These are phyloP conservation scores for Prionchulus punctatus DNA, from an alignment of 2,888 invertebrate species.

Conservation along the genomic window DNA sequence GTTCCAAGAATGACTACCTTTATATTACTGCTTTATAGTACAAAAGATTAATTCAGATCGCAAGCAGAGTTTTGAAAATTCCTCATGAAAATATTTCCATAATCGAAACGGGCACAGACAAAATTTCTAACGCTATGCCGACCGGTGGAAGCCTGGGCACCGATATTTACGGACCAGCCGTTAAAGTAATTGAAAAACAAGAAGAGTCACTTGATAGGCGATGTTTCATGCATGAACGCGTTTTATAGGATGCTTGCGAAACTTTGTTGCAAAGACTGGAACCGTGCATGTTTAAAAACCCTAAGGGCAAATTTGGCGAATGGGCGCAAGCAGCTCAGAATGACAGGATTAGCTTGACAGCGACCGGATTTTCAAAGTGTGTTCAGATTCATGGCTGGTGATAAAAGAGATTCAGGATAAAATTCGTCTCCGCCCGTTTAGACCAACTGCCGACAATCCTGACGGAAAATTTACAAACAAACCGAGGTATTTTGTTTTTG, in stretches of 20 bases:
- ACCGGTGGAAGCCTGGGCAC: conserved; percentile 74
- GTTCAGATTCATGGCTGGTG: too few relatives aligned
- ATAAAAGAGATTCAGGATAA: too few relatives aligned
- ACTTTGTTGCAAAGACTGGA: conserved; percentile 52
- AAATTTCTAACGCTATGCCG: conserved; percentile 71
- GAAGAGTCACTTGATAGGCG: too few relatives aligned
- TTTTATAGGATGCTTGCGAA: conserved; percentile 53
- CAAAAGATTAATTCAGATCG: conserved; percentile 41
- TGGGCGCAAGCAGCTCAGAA: conserved; percentile 48
- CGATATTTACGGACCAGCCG: conserved; percentile 77
- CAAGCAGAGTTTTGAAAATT: conserved; percentile 54
- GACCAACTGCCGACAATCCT: too few relatives aligned
- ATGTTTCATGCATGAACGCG: too few relatives aligned
- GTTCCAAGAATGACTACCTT: conserved; percentile 21
- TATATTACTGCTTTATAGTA: conserved; percentile 1
- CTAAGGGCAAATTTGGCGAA: conserved; percentile 60
- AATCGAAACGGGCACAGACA: conserved; percentile 64
- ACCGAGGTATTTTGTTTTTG: conserved; percentile 58
- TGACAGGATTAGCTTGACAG: conserved; percentile 56
- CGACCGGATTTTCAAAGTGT: conserved; percentile 53
- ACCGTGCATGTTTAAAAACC: conserved; percentile 54
- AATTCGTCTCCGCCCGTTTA: too few relatives aligned
- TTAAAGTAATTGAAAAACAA: conserved; percentile 37
- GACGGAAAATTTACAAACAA: too few relatives aligned
- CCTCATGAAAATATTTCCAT: conserved; percentile 44